Base-by-base conservation (phyloP, 2,113 vertebrate genomes). In the Aviceda subcristata region DNA sequence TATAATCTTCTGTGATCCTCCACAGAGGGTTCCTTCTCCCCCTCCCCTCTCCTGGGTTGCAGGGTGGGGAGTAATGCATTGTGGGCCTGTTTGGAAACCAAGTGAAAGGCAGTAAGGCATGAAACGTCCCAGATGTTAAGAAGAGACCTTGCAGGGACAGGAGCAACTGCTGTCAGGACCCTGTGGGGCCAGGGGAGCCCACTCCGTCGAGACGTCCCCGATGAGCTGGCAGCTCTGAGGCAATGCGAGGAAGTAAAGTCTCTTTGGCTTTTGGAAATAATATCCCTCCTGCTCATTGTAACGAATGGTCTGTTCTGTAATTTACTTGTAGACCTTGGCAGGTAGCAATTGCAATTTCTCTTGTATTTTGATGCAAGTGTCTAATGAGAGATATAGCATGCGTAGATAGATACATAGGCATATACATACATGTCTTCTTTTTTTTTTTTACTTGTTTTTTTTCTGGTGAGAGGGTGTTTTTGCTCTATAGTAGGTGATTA, bases 191-290 rank as follows among this genome's bases (percentile, higher is more conserved):
- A 19, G 22, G 22, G 30, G 26, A 93, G 14, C n/a, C 10, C 26
- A 1, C 39, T 76, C 23, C 0, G 0, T 38, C 0, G 0, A 36
- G 34, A 11, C 4, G 2, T 56, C 36, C 50, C 26, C 0, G 1
- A 2, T 46, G 73, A 34, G 29, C 43, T 38, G 24, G 29, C 57
- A 59, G 19, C n/a, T 64, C 48, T 38, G 69, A 75, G 32, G 24
- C 32, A 71, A 39, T n/a, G 51, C 51, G 39, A 67, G 38, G 14
- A 55, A 23, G 10, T 69, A 22, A 56, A 50, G 21, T 56, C 45
- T 85, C 22, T 51, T 32, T 51, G 43, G 24, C 29, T 48, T 72
- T 39, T 19, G 11, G 55, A 79, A 79, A 21, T 62, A 62, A 22
- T 59, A 72, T 72, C 20, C 29, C 13, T 63, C 6, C 41, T 62